Percentiles rank a stretch among this genome's conserved stretches.
phyloP scores from a whole-genome alignment of 2,888 invertebrate genomes.

The Drosophila lacicola region DNA sequence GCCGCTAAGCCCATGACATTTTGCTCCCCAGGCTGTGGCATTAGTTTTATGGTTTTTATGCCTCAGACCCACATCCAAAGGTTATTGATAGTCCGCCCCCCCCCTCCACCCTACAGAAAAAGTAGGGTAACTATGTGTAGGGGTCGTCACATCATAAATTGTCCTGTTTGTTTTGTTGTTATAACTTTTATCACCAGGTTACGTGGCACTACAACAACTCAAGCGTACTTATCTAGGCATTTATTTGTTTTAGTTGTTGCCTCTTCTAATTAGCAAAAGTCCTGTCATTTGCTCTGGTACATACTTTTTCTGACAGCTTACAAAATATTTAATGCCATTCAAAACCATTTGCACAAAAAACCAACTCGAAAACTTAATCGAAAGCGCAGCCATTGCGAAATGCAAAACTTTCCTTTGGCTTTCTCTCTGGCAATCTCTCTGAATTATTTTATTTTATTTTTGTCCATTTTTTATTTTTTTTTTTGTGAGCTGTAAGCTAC shows the following conservation, averaged over 20 bases:
- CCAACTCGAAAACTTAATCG: slow-evolving; percentile 49
- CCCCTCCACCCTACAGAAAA: not conserved
- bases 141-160: slow-evolving; percentile 67
- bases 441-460: slow-evolving; percentile 14
- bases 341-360: slow-evolving; percentile 39
- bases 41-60: slow-evolving; percentile 73
- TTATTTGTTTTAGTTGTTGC: slow-evolving; percentile 42
- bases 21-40: slow-evolving; percentile 51
- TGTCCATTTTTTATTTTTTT: slow-evolving; percentile 11
- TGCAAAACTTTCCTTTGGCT: slow-evolving; percentile 28
- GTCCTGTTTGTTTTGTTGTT: slow-evolving; percentile 64
- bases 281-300: slow-evolving; percentile 9
- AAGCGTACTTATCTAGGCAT: slow-evolving; percentile 46
- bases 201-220: slow-evolving; percentile 11
- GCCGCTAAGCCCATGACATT: slow-evolving; percentile 42
- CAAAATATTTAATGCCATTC: slow-evolving; percentile 65
- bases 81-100: slow-evolving; percentile 65
- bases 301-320: slow-evolving; percentile 37
- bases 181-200: slow-evolving; percentile 65
- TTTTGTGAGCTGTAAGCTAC: slow-evolving; percentile 22
- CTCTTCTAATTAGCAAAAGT: slow-evolving; percentile 63
- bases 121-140: slow-evolving; percentile 21
- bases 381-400: slow-evolving; percentile 39
- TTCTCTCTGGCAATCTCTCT: slow-evolving; percentile 6
- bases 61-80: slow-evolving; percentile 36